Evolutionary conservation across 2,113 vertebrate species (phyloP), one percentile per base, ranked within the genome.

Genomic region (Peromyscus polionotus): DNA sequence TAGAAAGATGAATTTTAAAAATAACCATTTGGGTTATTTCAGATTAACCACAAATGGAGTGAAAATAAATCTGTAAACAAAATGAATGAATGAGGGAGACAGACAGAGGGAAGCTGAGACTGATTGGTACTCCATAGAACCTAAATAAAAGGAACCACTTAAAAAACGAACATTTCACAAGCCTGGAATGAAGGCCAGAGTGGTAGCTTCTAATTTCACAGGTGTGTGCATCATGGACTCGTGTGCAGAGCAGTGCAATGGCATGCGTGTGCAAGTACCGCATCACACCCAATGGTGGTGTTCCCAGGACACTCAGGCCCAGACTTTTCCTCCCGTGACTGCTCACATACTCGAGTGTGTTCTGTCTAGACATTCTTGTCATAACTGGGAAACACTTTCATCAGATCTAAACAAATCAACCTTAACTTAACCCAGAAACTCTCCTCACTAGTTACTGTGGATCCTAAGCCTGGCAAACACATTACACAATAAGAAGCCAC

Each of bases 11-110:
- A 90, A 81, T 85, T 75, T 80, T n/a, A 68, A 63, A 61, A 45
- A 26, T 65, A 65, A 31, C 13, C 7, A 42, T 31, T 65, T 45
- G 7, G 26, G 61, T 48, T 86, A 86, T 86, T 86, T 67, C 42
- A 65, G 75, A 65, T 81, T 85, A 36, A 88, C 22, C 57, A 76
- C 31, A 93, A 61, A 90, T 42, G 17, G 89, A 76, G 24, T 73
- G 8, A 72, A 96, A 97, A 94, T 73, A 88, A 93, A 90, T 24
- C 48, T 48, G 33, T 36, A 75, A 77, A 80, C 36, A 31, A 28
- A 33, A 45, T 45, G 7, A 42, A 13, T 17, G 28, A 79, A 33
- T 19, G n/a, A 20, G 7, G 13, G 24, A 59, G 5, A 39, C 1
- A 31, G 51, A 54, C 10, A 57, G 79, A 33, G 14, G 61, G 22